These are phyloP conservation scores for Callyntrura sp. DNA, from an alignment of 2,888 invertebrate genomes.

Conservation along the genomic window DNA sequence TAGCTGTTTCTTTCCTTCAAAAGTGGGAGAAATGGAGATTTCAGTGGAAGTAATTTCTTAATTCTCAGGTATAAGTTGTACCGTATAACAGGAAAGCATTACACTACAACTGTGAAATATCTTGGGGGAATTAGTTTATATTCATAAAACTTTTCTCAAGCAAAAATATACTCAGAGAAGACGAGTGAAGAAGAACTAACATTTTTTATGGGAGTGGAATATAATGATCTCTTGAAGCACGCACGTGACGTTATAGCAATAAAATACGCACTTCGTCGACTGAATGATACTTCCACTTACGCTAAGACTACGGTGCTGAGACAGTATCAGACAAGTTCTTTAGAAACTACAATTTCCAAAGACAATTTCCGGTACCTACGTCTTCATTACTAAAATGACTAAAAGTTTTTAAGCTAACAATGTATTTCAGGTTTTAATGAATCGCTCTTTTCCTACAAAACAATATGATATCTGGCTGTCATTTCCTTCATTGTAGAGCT, in stretches of 20 bases:
- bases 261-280: background rate
- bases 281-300: background rate
- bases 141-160: background rate
- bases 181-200: conserved; percentile 2
- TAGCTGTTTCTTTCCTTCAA: conserved; percentile 21
- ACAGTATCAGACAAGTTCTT: background rate
- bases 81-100: background rate
- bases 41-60: conserved; percentile 63
- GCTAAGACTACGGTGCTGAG: background rate
- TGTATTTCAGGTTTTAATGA: background rate
- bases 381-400: background rate
- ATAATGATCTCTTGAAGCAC: conserved; percentile 22
- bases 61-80: conserved; percentile 16
- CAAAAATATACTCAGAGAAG: background rate
- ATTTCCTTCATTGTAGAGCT: conserved; percentile 37
- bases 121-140: background rate
- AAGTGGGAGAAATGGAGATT: conserved; percentile 41
- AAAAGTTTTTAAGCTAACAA: background rate
- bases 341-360: too few relatives aligned
- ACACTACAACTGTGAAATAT: background rate
- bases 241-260: background rate
- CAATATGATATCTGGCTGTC: background rate
- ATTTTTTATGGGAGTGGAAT: conserved; percentile 34
- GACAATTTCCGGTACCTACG: too few relatives aligned
- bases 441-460: background rate